A percentile compares a stretch with the other conserved stretches of the same genome.
Conservation (phyloP, 2,113 vertebrate genomes). For the Pterocles gutturalis region DNA sequence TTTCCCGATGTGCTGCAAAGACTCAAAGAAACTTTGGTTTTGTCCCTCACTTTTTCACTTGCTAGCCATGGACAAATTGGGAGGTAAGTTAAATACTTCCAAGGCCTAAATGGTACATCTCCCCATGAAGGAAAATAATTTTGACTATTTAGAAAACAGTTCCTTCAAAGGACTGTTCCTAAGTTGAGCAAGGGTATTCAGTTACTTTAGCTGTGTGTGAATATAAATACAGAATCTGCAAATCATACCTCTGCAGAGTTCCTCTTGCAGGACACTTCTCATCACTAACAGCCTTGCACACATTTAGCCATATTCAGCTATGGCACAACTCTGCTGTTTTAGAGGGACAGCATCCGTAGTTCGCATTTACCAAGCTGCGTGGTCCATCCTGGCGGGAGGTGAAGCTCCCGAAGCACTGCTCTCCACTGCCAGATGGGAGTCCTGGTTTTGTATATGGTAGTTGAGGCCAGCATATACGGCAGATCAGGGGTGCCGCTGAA, state of each 20-base stretch:
- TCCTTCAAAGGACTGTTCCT: not conserved
- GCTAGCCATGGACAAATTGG: not conserved
- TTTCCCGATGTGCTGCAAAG: not conserved
- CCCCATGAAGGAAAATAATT: not conserved
- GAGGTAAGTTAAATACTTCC: not conserved
- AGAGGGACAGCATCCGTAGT: not conserved
- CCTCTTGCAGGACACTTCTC: not conserved
- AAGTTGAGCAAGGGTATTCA: not conserved
- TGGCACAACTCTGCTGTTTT: not conserved
- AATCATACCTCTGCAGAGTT: not conserved
- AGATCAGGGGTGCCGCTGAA: not conserved
- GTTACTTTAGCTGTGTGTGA: not conserved
- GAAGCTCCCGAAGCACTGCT: not conserved
- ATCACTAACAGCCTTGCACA: not conserved
- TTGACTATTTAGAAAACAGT: not conserved
- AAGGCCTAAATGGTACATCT: not conserved
- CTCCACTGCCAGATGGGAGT: not conserved
- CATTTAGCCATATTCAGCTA: not conserved
- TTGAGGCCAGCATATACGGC: not conserved
- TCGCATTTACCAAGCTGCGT: not conserved
- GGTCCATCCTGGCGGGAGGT: not conserved
- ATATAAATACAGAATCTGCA: not conserved
- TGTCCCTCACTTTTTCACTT: not conserved
- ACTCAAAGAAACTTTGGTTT: not conserved
- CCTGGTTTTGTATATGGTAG: rapidly evolving